Conservation (phyloP, 2,113 vertebrate genomes). For the Puntigrus tetrazona region DNA sequence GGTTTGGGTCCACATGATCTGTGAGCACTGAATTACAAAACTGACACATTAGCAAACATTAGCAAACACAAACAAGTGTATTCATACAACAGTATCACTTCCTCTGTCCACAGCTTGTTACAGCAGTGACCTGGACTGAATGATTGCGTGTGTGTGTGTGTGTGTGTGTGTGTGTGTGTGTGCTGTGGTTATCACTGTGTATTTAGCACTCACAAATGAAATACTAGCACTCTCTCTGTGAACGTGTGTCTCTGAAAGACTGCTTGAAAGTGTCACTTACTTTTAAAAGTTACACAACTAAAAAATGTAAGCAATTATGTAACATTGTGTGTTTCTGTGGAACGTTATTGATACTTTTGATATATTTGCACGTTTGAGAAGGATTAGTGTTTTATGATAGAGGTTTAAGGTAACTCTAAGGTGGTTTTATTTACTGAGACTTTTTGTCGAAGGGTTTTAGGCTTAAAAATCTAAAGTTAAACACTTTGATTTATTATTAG, state of each 20-base stretch:
- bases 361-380: background rate
- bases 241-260: background rate
- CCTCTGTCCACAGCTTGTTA: background rate
- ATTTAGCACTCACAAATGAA: background rate
- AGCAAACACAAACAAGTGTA: background rate
- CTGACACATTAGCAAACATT: background rate
- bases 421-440: too few species aligned
- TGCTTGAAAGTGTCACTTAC: background rate
- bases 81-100: background rate
- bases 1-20: background rate
- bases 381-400: background rate
- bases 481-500: too few species aligned
- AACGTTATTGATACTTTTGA: background rate
- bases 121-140: background rate
- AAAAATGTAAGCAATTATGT: background rate
- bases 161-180: conserved; percentile 28
- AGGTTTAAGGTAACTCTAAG: background rate
- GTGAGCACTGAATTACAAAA: background rate
- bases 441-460: too few species aligned
- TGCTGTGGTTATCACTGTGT: conserved; percentile 26
- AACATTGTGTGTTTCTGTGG: background rate
- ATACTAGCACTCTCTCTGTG: background rate
- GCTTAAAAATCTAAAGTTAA: too few species aligned
- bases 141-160: background rate
- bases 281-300: background rate